phyloP scores from a whole-genome alignment of 1,140 invertebrate species.

The Vollenhovia emeryi region DNA sequence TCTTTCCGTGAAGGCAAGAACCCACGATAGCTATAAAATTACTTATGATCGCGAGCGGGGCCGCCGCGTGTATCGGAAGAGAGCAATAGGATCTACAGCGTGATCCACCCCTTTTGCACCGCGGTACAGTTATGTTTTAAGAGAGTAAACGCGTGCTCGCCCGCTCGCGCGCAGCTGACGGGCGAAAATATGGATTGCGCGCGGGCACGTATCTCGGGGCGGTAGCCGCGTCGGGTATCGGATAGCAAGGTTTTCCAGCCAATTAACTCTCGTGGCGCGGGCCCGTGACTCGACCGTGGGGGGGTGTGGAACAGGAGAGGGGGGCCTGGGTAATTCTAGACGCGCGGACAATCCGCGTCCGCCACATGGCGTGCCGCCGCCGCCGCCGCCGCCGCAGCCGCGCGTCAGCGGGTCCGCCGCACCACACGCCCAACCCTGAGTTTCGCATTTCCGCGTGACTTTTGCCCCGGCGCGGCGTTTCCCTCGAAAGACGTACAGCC shows the following conservation, averaged over 20 bases:
- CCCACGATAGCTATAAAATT: neutral
- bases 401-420: neutral
- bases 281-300: conserved; percentile 37
- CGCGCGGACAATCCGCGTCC: conserved; percentile 72
- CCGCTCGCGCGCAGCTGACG: conserved; percentile 50
- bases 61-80: neutral
- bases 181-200: conserved; percentile 81
- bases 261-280: conserved; percentile 80
- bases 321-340: conserved; percentile 80
- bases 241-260: conserved; percentile 84
- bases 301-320: neutral
- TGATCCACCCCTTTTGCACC: neutral
- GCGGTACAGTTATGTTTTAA: conserved; percentile 1
- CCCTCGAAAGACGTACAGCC: neutral
- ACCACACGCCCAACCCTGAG: conserved; percentile 1
- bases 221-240: conserved; percentile 82
- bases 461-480: neutral
- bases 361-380: conserved; percentile 67
- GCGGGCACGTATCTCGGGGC: conserved; percentile 78
- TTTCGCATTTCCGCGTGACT: conserved; percentile 14
- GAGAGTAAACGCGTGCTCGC: neutral
- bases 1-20: too few species aligned
- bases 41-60: neutral
- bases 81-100: neutral
- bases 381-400: neutral